These are phyloP conservation scores for Cerastoderma edule DNA, from an alignment of 2,888 invertebrate genomes.

Conservation along the genomic window DNA sequence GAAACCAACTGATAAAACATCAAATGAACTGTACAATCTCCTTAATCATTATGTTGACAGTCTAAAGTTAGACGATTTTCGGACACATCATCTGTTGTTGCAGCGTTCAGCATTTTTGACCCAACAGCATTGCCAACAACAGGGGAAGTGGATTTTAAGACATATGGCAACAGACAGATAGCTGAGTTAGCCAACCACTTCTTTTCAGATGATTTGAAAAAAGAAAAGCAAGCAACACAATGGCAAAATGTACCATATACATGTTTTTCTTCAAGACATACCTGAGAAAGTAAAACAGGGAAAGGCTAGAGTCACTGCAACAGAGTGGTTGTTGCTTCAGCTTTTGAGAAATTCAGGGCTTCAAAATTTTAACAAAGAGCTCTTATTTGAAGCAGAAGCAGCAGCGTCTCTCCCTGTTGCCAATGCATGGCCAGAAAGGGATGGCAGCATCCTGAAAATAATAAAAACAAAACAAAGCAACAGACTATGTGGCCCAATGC, in stretches of 20 bases:
- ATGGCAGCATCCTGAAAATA: constrained; percentile 49
- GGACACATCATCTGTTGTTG: constrained; percentile 20
- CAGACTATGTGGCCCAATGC: constrained; percentile 30
- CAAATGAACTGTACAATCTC: constrained; percentile 26
- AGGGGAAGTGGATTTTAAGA: constrained; percentile 22
- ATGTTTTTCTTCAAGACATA: constrained; percentile 9
- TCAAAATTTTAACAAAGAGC: constrained; percentile 12
- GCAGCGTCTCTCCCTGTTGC: constrained; percentile 43
- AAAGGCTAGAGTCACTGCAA: background rate
- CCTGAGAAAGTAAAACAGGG: constrained; percentile 2
- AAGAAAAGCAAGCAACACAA: constrained; percentile 26
- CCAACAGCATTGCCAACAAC: constrained; percentile 33
- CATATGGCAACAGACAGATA: constrained; percentile 27
- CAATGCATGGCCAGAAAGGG: constrained; percentile 63
- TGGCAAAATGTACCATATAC: constrained; percentile 31
- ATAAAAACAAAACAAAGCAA: no score
- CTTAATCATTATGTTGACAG: constrained; percentile 27
- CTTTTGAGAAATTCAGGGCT: constrained; percentile 6
- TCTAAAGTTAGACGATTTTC: constrained; percentile 33
- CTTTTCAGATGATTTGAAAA: background rate
- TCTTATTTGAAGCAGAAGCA: constrained; percentile 34
- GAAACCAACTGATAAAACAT: constrained; percentile 7
- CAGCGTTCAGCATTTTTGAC: constrained; percentile 39
- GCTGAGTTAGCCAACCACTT: constrained; percentile 34
- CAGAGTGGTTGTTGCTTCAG: constrained; percentile 28